Evolutionary conservation across 2,888 invertebrate species (phyloP).

Genomic region (Lasioglossum morio): DNA sequence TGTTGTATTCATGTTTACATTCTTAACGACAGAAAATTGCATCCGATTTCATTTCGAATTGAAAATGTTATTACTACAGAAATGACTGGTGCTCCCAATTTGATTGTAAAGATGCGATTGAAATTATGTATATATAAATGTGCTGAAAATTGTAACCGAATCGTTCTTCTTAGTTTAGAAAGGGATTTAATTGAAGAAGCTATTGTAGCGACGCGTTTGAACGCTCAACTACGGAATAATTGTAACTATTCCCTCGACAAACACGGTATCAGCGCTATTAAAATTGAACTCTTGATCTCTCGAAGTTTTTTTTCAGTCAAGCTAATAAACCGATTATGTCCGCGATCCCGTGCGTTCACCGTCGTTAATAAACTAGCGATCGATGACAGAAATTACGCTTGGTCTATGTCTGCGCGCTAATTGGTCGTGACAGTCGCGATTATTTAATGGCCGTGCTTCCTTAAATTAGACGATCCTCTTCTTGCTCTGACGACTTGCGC

Average conservation of each 20-base stretch:
- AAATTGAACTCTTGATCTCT: background rate
- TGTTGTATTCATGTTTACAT: background rate
- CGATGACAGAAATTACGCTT: slow-evolving; percentile 75
- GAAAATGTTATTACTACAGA: background rate
- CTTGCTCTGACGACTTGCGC: slow-evolving; percentile 4
- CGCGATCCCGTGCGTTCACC: slow-evolving; percentile 1
- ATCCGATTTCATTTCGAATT: background rate
- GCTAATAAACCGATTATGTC: background rate
- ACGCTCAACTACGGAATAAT: background rate
- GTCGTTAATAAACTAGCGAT: slow-evolving; percentile 55
- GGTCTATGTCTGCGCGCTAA: slow-evolving; percentile 69
- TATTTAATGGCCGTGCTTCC: slow-evolving; percentile 65
- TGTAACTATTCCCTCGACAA: background rate
- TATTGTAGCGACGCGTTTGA: background rate
- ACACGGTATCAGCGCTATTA: background rate
- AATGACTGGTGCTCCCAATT: background rate
- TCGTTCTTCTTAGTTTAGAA: background rate
- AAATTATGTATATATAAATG: no score
- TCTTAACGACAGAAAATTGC: background rate
- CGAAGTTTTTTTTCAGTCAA: background rate
- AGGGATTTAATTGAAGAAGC: background rate
- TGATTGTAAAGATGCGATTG: no score
- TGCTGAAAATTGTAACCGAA: no score
- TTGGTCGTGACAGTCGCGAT: slow-evolving; percentile 69
- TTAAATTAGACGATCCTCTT: slow-evolving; percentile 3